Evolutionary conservation across 2,113 vertebrate genomes (phyloP).

Genomic region (Odontophorus gujanensis): DNA sequence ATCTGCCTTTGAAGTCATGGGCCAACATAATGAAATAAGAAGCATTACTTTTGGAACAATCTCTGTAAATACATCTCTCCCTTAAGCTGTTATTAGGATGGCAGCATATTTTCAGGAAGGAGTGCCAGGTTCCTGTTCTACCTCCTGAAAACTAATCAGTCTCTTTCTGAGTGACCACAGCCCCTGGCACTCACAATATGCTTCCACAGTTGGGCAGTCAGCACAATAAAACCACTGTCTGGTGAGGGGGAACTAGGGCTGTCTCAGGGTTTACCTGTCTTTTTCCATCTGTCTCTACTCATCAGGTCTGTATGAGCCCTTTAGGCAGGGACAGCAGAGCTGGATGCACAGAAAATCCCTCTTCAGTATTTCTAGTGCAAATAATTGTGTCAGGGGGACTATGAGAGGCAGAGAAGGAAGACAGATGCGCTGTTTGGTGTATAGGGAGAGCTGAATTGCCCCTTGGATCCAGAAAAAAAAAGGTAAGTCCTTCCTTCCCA

Average conservation of each 20-base stretch:
- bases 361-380: background rate
- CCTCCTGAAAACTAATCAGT: slow-evolving; percentile 42
- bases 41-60: too few relatives aligned
- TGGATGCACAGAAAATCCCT: background rate
- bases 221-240: background rate
- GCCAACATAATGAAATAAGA: too few relatives aligned
- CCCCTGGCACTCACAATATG: slow-evolving; percentile 6
- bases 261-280: slow-evolving; percentile 12
- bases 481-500: background rate
- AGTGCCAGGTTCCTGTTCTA: background rate
- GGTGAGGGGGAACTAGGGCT: background rate
- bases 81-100: background rate
- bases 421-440: background rate
- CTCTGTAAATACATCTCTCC: background rate
- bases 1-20: too few relatives aligned
- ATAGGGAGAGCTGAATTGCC: background rate
- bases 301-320: slow-evolving; percentile 1
- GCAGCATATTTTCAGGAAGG: background rate
- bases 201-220: background rate
- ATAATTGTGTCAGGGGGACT: background rate
- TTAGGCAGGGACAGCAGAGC: background rate
- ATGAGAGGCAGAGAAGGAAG: background rate
- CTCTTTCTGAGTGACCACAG: background rate
- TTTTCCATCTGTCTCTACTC: slow-evolving; percentile 14
- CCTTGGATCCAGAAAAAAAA: background rate